These are phyloP conservation scores for Ceuthmochares aereus DNA, from an alignment of 2,113 vertebrate genomes.

Conservation along the genomic window DNA sequence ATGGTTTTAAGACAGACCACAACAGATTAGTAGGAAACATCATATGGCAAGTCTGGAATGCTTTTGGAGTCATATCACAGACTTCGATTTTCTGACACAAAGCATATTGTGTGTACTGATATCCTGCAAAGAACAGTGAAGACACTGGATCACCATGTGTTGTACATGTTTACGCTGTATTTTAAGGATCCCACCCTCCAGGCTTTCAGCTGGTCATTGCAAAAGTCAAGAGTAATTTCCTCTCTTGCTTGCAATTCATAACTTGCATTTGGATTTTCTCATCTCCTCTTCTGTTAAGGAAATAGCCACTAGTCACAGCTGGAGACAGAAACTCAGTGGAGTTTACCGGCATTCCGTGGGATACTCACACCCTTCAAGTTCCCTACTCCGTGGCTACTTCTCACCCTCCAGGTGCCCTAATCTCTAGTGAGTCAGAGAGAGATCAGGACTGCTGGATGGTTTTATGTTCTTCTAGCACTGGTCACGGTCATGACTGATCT, in stretches of 20 bases:
- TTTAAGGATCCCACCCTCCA: background rate
- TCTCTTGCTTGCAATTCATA: background rate
- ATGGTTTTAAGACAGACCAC: background rate
- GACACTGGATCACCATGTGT: background rate
- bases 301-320: background rate
- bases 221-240: background rate
- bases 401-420: background rate
- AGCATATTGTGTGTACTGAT: background rate
- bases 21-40: background rate
- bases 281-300: background rate
- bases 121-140: background rate
- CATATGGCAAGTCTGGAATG: background rate
- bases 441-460: background rate
- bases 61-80: background rate
- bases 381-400: background rate
- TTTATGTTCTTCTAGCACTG: background rate
- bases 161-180: fast-evolving
- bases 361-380: background rate
- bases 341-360: background rate
- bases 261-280: background rate
- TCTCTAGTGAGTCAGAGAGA: background rate
- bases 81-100: background rate
- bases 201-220: background rate
- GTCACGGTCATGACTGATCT: background rate
- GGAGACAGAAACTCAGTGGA: background rate